Conservation (phyloP, 2,888 invertebrate species). For the Synanthedon formicaeformis region DNA sequence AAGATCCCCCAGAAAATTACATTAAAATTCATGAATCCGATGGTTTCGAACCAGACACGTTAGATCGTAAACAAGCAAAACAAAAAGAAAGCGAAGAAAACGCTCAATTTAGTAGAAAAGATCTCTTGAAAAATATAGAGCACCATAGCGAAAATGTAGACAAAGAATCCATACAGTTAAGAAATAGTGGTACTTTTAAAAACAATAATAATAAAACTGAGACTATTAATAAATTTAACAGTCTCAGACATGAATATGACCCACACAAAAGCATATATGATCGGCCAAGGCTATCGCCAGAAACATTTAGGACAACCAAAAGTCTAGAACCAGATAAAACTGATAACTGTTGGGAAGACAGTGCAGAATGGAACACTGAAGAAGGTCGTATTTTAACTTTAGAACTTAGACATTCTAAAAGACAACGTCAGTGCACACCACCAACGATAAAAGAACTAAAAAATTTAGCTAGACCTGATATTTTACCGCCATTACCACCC, state of each 20-base stretch:
- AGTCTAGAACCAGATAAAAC: constrained; percentile 27
- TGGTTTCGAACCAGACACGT: constrained; percentile 86
- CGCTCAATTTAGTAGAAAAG: constrained; percentile 42
- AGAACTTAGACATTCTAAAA: constrained; percentile 78
- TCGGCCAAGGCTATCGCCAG: constrained; percentile 40
- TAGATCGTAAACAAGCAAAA: constrained; percentile 80
- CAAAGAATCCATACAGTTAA: constrained; percentile 71
- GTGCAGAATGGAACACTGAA: constrained; percentile 50
- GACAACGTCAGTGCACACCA: constrained; percentile 75
- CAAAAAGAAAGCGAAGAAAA: constrained; percentile 38
- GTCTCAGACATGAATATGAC: constrained; percentile 81
- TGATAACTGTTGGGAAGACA: constrained; percentile 41
- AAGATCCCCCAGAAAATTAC: constrained; percentile 83
- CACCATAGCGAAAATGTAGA: constrained; percentile 19
- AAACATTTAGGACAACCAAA: constrained; percentile 37
- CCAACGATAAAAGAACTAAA: constrained; percentile 58
- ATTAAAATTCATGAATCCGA: constrained; percentile 83
- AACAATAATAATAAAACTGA: constrained; percentile 51
- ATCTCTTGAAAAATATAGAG: constrained; percentile 38
- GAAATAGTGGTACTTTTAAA: constrained; percentile 79
- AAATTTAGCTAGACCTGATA: constrained; percentile 73
- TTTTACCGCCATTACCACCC: constrained; percentile 74
- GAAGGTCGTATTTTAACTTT: constrained; percentile 77
- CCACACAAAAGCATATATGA: constrained; percentile 65
- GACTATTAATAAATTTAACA: constrained; percentile 69